These are phyloP conservation scores for Tragopan temminckii DNA, from an alignment of 2,797 vertebrate genomes.

Conservation along the genomic window DNA sequence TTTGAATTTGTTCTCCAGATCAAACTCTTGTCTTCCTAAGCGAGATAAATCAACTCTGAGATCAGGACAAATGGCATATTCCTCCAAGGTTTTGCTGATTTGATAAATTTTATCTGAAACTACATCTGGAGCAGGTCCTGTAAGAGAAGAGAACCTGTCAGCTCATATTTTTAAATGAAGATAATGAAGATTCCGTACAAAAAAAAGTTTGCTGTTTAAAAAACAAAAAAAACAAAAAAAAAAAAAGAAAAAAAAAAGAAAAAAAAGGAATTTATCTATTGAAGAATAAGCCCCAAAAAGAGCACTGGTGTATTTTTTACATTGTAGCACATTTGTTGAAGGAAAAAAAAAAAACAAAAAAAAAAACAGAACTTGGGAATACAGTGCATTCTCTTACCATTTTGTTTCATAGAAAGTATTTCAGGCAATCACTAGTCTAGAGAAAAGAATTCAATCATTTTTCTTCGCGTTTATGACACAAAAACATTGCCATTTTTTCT, in stretches of 20 bases:
- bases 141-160: not conserved
- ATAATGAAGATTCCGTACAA: not conserved
- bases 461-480: not conserved
- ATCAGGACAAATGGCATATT: slow-evolving; percentile 96
- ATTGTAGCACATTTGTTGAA: not conserved
- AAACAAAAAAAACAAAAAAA: not conserved
- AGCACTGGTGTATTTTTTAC: not conserved
- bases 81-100: slow-evolving; percentile 96
- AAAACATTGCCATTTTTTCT: not conserved
- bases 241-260: not conserved
- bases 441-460: not conserved
- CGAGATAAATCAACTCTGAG: slow-evolving; percentile 94
- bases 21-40: slow-evolving; percentile 96
- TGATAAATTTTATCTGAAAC: slow-evolving; percentile 96
- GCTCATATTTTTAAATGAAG: not conserved
- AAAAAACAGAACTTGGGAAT: not conserved
- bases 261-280: not conserved
- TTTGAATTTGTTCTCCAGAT: slow-evolving; percentile 99
- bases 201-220: not conserved
- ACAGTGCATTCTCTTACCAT: not conserved
- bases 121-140: slow-evolving; percentile 93
- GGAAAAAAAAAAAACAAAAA: not conserved
- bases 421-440: not conserved
- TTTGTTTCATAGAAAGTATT: not conserved
- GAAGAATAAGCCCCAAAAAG: not conserved